Conservation (phyloP, 2,888 invertebrate species). For the Cinara cedri region DNA sequence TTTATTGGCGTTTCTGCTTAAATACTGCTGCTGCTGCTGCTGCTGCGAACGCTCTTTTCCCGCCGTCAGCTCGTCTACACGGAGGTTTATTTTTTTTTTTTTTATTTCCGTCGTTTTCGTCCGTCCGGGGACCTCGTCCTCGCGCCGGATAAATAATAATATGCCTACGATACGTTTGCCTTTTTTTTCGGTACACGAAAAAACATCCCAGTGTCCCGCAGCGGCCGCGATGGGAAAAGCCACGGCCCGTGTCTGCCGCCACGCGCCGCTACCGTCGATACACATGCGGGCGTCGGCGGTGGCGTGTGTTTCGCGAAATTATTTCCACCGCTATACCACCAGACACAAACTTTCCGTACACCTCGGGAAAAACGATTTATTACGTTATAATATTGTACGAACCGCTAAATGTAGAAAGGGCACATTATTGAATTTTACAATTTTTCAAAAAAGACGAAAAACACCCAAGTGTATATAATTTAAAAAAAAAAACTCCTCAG, state of each 20-base stretch:
- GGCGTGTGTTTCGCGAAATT: no score
- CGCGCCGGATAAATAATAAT: neutral
- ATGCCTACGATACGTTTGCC: constrained; percentile 25
- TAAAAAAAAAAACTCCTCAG: no score
- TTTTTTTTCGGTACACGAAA: constrained; percentile 24
- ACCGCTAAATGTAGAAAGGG: no score
- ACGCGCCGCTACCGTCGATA: neutral
- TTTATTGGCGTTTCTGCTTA: constrained; percentile 56
- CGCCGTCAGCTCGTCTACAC: no score
- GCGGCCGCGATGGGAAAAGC: constrained; percentile 44
- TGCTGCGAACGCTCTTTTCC: constrained; percentile 15
- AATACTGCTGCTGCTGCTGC: neutral
- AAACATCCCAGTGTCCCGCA: constrained; percentile 15
- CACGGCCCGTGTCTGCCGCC: no score
- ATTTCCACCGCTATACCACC: no score
- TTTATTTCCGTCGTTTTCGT: neutral
- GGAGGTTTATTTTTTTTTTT: constrained; percentile 22
- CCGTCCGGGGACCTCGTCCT: neutral
- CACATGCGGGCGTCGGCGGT: constrained; percentile 29
- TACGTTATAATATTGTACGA: no score
- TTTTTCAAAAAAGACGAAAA: no score
- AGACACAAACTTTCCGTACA: no score
- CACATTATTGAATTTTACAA: no score
- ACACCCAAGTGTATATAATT: no score
- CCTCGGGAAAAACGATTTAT: no score